Conservation (phyloP, 2,113 vertebrate species). For the Tapirus terrestris region DNA sequence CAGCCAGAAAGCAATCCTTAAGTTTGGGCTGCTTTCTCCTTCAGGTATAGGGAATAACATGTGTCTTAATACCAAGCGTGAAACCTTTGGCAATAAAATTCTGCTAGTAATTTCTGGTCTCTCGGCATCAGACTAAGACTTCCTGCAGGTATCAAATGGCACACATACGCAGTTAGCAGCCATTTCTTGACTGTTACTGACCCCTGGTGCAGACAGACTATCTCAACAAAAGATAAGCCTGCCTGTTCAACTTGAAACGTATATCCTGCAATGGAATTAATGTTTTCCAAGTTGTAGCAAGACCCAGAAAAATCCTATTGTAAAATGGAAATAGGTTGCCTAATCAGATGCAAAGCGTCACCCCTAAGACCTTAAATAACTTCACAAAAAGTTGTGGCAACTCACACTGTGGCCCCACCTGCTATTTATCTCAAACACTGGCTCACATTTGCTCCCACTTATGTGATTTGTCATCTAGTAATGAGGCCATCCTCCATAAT, state of each 20-base stretch:
- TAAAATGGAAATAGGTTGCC: background rate
- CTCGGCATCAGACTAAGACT: background rate
- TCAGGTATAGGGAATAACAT: background rate
- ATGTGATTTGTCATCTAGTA: background rate
- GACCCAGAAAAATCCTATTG: background rate
- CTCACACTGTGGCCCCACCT: background rate
- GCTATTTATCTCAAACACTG: background rate
- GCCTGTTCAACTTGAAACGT: background rate
- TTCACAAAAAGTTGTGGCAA: background rate
- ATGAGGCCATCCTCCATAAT: background rate
- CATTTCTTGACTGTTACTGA: background rate
- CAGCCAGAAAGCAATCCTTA: background rate
- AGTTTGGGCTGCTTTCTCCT: background rate
- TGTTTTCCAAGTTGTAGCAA: background rate
- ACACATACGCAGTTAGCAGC: too few relatives aligned
- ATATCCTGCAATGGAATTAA: background rate
- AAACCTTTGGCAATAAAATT: background rate
- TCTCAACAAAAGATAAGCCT: background rate
- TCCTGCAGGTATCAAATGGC: background rate
- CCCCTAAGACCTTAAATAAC: background rate
- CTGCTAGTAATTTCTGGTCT: background rate
- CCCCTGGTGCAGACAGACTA: background rate
- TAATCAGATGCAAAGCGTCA: background rate
- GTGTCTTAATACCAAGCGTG: background rate
- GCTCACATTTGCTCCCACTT: background rate